These are phyloP conservation scores for Acanthacorydalis orientalis DNA, from an alignment of 2,888 invertebrate genomes.

Conservation along the genomic window DNA sequence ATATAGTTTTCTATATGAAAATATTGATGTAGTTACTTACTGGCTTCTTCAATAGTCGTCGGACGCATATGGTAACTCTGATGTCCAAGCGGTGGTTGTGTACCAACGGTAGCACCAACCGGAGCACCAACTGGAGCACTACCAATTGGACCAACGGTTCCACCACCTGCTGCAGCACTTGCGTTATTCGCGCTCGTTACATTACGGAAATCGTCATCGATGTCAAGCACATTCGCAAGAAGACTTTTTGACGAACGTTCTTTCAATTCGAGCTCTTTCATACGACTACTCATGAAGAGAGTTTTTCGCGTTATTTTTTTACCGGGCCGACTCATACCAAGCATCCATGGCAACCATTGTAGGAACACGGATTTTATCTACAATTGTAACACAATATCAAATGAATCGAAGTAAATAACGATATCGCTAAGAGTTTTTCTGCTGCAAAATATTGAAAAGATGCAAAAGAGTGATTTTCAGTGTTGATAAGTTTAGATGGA, in stretches of 20 bases:
- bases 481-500: too few species aligned
- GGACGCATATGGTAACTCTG: slow-evolving; percentile 45
- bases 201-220: slow-evolving; percentile 86
- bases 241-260: slow-evolving; percentile 88
- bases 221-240: slow-evolving; percentile 86
- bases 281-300: slow-evolving; percentile 75
- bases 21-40: too few species aligned
- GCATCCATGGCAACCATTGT: slow-evolving; percentile 93
- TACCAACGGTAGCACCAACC: slow-evolving; percentile 21
- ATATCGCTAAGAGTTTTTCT: too few species aligned
- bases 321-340: slow-evolving; percentile 91
- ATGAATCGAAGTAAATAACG: too few species aligned
- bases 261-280: slow-evolving; percentile 84
- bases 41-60: slow-evolving; percentile 55
- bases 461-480: too few species aligned
- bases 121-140: slow-evolving; percentile 18
- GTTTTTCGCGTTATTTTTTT: slow-evolving; percentile 85
- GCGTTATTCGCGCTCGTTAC: slow-evolving; percentile 42
- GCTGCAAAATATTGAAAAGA: too few species aligned
- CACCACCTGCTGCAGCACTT: slow-evolving; percentile 46
- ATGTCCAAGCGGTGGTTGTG: slow-evolving; percentile 11
- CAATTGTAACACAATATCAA: slow-evolving; percentile 2
- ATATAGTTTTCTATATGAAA: too few species aligned
- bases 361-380: slow-evolving; percentile 91
- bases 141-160: slow-evolving; percentile 22